Evolutionary conservation across 1,140 invertebrate species (phyloP).

Genomic region (Drosophila nigromelanica): DNA sequence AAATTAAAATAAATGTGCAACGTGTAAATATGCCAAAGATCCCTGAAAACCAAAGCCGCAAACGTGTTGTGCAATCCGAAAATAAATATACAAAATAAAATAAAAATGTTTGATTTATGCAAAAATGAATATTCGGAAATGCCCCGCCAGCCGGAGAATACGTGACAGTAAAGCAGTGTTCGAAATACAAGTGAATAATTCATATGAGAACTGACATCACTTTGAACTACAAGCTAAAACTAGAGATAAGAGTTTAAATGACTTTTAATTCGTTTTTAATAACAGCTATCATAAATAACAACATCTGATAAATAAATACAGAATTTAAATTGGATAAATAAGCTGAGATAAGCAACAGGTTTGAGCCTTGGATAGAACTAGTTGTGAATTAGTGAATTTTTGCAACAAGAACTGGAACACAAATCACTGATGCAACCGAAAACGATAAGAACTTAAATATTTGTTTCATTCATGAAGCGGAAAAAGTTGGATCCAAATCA

Average conservation of each 20-base stretch:
- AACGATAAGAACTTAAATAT: too few species aligned
- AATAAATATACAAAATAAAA: slow-evolving; percentile 20
- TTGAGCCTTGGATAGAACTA: too few species aligned
- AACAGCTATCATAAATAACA: neutral
- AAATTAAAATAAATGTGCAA: slow-evolving; percentile 79
- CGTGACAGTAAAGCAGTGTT: slow-evolving; percentile 27
- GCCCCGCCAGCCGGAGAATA: slow-evolving; percentile 3
- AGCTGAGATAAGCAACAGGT: too few species aligned
- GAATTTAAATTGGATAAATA: too few species aligned
- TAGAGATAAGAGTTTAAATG: neutral
- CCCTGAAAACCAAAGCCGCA: slow-evolving; percentile 54
- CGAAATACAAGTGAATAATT: neutral
- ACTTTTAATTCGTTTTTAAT: neutral
- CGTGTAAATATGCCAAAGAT: slow-evolving; percentile 69
- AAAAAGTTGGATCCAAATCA: too few species aligned
- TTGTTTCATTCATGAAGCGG: too few species aligned
- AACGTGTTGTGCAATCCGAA: slow-evolving; percentile 51
- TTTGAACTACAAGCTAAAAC: neutral
- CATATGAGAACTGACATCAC: slow-evolving; percentile 1
- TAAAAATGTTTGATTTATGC: slow-evolving; percentile 63
- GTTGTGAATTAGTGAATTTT: too few species aligned
- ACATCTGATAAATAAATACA: too few species aligned
- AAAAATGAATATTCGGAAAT: slow-evolving; percentile 33
- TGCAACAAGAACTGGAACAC: too few species aligned
- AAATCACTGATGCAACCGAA: too few species aligned